Evolutionary conservation across 2,797 vertebrate species (phyloP), one percentile per base, ranked within the genome.

Genomic region (Naso thynnoides): DNA sequence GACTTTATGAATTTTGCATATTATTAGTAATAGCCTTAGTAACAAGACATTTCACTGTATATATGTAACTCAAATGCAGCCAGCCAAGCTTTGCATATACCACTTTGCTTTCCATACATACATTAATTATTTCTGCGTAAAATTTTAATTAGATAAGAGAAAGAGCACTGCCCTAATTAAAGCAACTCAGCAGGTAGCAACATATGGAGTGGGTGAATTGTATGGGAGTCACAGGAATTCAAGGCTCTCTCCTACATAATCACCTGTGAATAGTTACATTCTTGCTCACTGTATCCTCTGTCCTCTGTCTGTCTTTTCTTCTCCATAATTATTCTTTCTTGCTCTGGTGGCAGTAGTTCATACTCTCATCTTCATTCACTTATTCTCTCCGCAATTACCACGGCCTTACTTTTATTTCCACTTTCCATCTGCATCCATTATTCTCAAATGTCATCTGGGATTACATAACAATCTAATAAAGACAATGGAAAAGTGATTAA

Each of bases 391-490:
- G 36, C 33, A 41, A 81, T 56, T 73, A 69, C 71, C 68, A 68
- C 60, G 55, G 48, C 41, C 61, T 66, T 53, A 29, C 55, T 57
- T 75, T 76, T 23, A 39, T 74, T 79, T 78, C 73, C 53, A 67
- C 71, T 64, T 70, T 76, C 60, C 41, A 44, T 70, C 61, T 13
- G 69, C 79, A 63, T 70, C 70, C 59, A 81, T 86, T 88, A 75
- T 82, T 83, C 73, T 71, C 60, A 86, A 90, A 86, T 86, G 86
- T 75, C 88, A 83, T 62, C 68, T 47, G 36, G 76, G 64, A 76
- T 91, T 90, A 61, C 74, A 79, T 86, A 89, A 90, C 67, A 82
- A 81, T 91, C 71, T 66, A 86, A 92, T 87, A 76, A 90, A 90
- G 73, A 91, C 79, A 88, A 88, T 73, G 73, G 61, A 62, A 86